These are phyloP conservation scores for Helobdella robusta DNA, from an alignment of 2,888 invertebrate species.

Conservation along the genomic window DNA sequence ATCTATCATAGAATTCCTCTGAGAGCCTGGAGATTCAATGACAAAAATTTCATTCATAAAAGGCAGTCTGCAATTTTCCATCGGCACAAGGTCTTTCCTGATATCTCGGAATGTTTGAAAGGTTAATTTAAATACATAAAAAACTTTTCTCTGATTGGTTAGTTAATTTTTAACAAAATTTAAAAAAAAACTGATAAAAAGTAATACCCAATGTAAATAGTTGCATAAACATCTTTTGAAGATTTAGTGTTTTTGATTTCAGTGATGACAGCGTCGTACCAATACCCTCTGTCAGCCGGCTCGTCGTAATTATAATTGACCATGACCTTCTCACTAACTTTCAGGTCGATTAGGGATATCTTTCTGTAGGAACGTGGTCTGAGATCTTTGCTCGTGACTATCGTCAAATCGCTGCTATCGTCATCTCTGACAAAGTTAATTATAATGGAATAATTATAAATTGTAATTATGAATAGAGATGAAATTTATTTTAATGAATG, in stretches of 20 bases:
- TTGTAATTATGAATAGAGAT: too few relatives aligned
- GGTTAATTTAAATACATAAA: too few relatives aligned
- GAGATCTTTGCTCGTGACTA: slow-evolving; percentile 50
- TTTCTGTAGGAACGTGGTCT: slow-evolving; percentile 60
- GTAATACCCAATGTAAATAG: slow-evolving; percentile 47
- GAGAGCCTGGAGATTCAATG: slow-evolving; percentile 52
- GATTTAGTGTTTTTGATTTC: slow-evolving; percentile 41
- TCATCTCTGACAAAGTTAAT: slow-evolving; percentile 3
- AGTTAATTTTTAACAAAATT: too few relatives aligned
- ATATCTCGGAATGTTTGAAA: too few relatives aligned
- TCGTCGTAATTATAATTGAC: slow-evolving; percentile 67
- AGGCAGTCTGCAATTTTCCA: slow-evolving; percentile 57
- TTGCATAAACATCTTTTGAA: slow-evolving; percentile 43
- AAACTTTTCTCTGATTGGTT: too few relatives aligned
- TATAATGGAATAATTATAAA: too few relatives aligned
- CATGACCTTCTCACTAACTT: slow-evolving; percentile 60
- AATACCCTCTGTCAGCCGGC: slow-evolving; percentile 59
- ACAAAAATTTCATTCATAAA: slow-evolving; percentile 60
- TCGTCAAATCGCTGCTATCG: slow-evolving; percentile 31
- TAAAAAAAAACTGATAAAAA: too few relatives aligned
- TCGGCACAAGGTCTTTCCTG: slow-evolving; percentile 50
- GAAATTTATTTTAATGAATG: too few relatives aligned
- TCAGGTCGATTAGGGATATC: slow-evolving; percentile 55
- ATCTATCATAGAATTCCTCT: slow-evolving; percentile 30
- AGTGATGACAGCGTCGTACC: slow-evolving; percentile 55